Percentiles rank a stretch among this genome's conserved stretches.
These are phyloP conservation scores for Gadus chalcogrammus DNA, from an alignment of 2,113 vertebrate genomes.

Conservation along the genomic window DNA sequence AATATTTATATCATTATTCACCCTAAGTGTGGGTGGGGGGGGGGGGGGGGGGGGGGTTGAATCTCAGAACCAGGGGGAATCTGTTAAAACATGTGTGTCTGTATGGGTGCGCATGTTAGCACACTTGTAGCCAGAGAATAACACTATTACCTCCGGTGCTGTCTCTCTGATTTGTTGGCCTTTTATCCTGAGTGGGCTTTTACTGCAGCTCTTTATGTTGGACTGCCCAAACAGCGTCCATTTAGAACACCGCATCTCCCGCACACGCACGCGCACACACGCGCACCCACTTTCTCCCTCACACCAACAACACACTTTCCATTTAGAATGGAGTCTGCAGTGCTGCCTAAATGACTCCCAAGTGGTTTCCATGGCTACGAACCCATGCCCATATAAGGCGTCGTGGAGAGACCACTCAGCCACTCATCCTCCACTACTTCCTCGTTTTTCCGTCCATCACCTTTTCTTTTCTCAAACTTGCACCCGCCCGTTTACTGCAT, in stretches of 20 bases:
- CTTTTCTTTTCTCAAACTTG: slow-evolving; percentile 47
- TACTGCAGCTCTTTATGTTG: slow-evolving; percentile 66
- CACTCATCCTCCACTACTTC: slow-evolving; percentile 46
- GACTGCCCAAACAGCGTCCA: slow-evolving; percentile 65
- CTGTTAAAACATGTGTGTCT: slow-evolving; percentile 27
- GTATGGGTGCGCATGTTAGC: slow-evolving; percentile 10
- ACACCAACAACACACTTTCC: slow-evolving; percentile 79
- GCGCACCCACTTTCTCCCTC: slow-evolving; percentile 22
- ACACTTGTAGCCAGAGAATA: slow-evolving; percentile 23
- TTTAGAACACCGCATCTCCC: slow-evolving; percentile 58
- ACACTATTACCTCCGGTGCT: slow-evolving; percentile 44
- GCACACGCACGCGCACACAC: slow-evolving; percentile 9
- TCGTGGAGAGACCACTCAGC: slow-evolving; percentile 50
- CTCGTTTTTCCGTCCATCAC: slow-evolving; percentile 30
- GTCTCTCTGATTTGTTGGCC: slow-evolving; percentile 66
- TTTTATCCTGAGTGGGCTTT: slow-evolving; percentile 70
- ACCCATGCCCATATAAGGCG: slow-evolving; percentile 65
- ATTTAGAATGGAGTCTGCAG: slow-evolving; percentile 85
- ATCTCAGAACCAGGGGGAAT: background rate
- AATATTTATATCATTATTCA: background rate
- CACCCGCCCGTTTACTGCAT: slow-evolving; percentile 34
- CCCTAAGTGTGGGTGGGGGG: slow-evolving; percentile 10
- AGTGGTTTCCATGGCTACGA: slow-evolving; percentile 68
- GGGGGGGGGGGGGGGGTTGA: background rate
- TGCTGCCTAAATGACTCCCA: slow-evolving; percentile 66